Evolutionary conservation across 1,140 invertebrate species (phyloP).

Genomic region (Drosophila orosa): DNA sequence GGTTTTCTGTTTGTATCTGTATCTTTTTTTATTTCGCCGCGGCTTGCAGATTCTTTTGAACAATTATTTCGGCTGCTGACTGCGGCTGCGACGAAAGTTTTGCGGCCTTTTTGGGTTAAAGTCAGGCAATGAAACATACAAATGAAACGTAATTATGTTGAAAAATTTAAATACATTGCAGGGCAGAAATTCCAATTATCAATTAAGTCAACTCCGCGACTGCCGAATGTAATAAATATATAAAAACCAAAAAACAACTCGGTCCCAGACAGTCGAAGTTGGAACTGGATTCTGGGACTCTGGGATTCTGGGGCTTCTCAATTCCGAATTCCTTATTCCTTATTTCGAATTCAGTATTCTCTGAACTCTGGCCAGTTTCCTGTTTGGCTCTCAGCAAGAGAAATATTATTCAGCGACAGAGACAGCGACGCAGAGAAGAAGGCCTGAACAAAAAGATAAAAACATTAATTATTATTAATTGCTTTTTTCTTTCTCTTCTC

Average conservation of each 20-base stretch:
- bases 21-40: conserved; percentile 26
- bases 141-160: conserved; percentile 78
- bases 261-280: conserved; percentile 5
- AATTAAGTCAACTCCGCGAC: conserved; percentile 71
- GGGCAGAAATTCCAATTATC: conserved; percentile 77
- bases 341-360: conserved; percentile 19
- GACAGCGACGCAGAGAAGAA: conserved; percentile 3
- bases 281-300: conserved; percentile 28
- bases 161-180: conserved; percentile 79
- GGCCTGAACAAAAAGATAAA: conserved; percentile 74
- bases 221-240: conserved; percentile 70
- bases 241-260: conserved; percentile 3
- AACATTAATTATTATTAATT: conserved; percentile 83
- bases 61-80: conserved; percentile 64
- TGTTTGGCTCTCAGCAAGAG: conserved; percentile 31
- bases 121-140: conserved; percentile 51
- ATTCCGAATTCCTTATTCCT: conserved; percentile 12
- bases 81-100: conserved; percentile 47
- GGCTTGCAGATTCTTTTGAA: conserved; percentile 73
- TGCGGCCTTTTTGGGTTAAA: conserved; percentile 65
- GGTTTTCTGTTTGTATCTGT: conserved; percentile 39
- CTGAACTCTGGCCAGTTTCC: conserved; percentile 32
- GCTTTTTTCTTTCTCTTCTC: conserved; percentile 51
- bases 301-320: conserved; percentile 12
- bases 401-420: conserved; percentile 37